Conservation (phyloP, 2,113 vertebrate species). For the Stictonetta naevosa region DNA sequence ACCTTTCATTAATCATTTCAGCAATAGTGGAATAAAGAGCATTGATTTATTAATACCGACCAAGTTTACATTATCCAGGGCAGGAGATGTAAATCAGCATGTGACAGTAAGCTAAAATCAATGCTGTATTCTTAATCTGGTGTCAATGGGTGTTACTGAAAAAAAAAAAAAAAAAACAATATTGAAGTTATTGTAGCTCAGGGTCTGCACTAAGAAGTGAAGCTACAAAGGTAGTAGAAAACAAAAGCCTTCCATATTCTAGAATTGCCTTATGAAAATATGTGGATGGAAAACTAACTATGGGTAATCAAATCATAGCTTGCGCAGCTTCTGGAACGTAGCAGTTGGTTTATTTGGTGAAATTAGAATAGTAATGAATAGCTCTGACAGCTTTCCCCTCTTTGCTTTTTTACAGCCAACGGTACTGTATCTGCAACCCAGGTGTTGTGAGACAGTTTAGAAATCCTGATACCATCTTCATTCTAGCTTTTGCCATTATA, state of each 20-base stretch:
- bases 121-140: not conserved
- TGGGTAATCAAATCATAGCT: not conserved
- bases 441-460: slow-evolving; percentile 95
- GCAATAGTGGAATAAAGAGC: not conserved
- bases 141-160: not conserved
- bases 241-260: not conserved
- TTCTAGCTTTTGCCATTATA: slow-evolving; percentile 97
- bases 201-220: not conserved
- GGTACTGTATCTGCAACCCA: slow-evolving; percentile 98
- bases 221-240: not conserved
- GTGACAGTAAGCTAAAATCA: not conserved
- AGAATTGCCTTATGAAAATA: not conserved
- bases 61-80: not conserved
- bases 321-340: not conserved
- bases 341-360: not conserved
- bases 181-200: not conserved
- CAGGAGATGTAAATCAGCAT: not conserved
- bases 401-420: slow-evolving; percentile 81
- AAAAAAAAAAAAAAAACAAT: not conserved
- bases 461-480: slow-evolving; percentile 98
- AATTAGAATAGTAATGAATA: not conserved
- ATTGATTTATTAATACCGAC: not conserved
- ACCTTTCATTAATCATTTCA: slow-evolving; percentile 7
- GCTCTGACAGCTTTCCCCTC: slow-evolving; percentile 9
- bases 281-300: not conserved